Conservation (phyloP, 2,113 vertebrate species). For the Stigmatopora nigra region DNA sequence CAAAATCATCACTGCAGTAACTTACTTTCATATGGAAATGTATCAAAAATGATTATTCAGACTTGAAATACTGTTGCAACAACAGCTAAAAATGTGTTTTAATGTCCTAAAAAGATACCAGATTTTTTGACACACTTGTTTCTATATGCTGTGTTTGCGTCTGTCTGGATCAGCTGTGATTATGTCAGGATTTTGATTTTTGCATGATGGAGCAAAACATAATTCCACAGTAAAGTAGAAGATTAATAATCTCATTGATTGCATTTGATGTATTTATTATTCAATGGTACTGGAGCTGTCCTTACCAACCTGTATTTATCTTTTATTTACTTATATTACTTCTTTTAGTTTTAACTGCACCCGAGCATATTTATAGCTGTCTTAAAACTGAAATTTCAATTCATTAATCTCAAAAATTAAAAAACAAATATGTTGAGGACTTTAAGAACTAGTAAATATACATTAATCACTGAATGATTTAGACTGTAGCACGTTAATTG, state of each 20-base stretch:
- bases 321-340: too few relatives aligned
- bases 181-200: constrained; percentile 19
- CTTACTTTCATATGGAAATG: background rate
- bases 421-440: too few relatives aligned
- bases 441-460: too few relatives aligned
- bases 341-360: too few relatives aligned
- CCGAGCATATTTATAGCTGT: too few relatives aligned
- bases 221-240: too few relatives aligned
- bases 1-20: background rate
- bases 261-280: constrained; percentile 11
- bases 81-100: background rate
- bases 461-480: background rate
- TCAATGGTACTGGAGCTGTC: too few relatives aligned
- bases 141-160: constrained; percentile 23
- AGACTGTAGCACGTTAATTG: background rate
- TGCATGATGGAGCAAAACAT: constrained; percentile 25
- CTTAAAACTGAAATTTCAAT: too few relatives aligned
- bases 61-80: background rate
- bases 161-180: constrained; percentile 10
- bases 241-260: constrained; percentile 13
- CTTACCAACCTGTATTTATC: too few relatives aligned
- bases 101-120: constrained; percentile 9
- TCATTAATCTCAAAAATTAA: too few relatives aligned
- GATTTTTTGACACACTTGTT: constrained; percentile 14
- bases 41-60: too few relatives aligned